Base-by-base conservation (phyloP, 2,113 vertebrate species). In the Psettodes erumei region DNA sequence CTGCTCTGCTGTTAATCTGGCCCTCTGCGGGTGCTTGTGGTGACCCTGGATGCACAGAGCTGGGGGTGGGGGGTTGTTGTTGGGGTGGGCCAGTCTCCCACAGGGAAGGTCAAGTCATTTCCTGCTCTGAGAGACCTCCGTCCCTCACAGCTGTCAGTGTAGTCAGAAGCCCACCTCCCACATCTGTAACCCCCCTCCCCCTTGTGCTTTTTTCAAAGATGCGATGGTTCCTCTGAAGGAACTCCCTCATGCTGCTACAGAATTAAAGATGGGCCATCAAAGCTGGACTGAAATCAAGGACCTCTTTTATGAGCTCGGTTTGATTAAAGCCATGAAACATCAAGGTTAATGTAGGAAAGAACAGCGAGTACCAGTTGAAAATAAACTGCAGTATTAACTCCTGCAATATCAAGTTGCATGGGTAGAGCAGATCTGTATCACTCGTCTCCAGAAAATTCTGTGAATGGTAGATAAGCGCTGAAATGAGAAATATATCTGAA, bases 61-160 rank as follows among this genome's bases (percentile, higher is more conserved):
- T 88, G 88, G 87, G 92, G n/a, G n/a, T n/a, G n/a, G n/a, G 90
- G 89, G 88, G 80, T 55, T 89, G 88, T 75, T 81, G 79, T 77
- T 63, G 51, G 84, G 87, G 90, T 85, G 90, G 88, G 90, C 88
- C 77, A 73, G 75, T 86, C 88, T 93, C 93, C 85, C 91, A 90
- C 83, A 79, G 88, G 82, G 85, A 76, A 92, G 93, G 93, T 94
- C 93, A 93, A 86, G 82, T 91, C 89, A 94, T 92, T 94, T 95
- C 94, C 94, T 94, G 93, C 90, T 86, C 82, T 84, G 89, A 89
- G 87, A 91, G 85, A 90, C 89, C 89, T 88, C 88, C 23, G 86
- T 92, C 91, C 92, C 93, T 93, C 91, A 89, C 92, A 94, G 93
- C 93, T 94, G 94, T 91, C 88, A 87, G 90, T 88, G 85, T 88